A percentile compares a stretch with the other conserved stretches of the same genome.
Evolutionary conservation across 2,888 invertebrate species (phyloP).

Genomic region (Drosophila meridiana): DNA sequence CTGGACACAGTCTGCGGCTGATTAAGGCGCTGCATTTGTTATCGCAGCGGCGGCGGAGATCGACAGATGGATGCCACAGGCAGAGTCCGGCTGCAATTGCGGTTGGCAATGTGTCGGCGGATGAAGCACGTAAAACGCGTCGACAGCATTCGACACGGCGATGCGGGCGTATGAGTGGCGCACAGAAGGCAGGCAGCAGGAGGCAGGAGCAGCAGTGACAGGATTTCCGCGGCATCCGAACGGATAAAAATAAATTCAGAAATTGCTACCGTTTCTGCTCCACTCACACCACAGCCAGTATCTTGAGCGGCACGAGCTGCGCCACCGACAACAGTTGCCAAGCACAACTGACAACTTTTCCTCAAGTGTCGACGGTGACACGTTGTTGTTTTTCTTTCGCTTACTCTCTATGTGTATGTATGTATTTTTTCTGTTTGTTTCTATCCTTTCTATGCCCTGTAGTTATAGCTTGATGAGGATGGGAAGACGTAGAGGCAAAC

Average conservation of each 20-base stretch:
- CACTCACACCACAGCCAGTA: slow-evolving; percentile 23
- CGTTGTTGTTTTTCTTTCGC: slow-evolving; percentile 23
- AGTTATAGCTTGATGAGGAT: background rate
- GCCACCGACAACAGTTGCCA: slow-evolving; percentile 32
- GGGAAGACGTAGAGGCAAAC: background rate
- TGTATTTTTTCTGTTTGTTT: background rate
- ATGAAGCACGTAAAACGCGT: slow-evolving; percentile 42
- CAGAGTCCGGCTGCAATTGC: slow-evolving; percentile 44
- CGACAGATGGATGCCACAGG: slow-evolving; percentile 26
- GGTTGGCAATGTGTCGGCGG: slow-evolving; percentile 42
- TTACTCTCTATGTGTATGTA: background rate
- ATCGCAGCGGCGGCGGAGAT: slow-evolving; percentile 30
- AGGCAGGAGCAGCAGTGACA: slow-evolving; percentile 42
- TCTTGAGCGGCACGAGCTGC: slow-evolving; percentile 3
- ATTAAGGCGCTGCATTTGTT: slow-evolving; percentile 74
- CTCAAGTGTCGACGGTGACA: slow-evolving; percentile 68
- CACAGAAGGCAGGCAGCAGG: background rate
- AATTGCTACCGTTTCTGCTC: slow-evolving; percentile 75
- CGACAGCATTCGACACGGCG: slow-evolving; percentile 30
- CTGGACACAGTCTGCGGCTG: slow-evolving; percentile 55
- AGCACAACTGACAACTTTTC: slow-evolving; percentile 67
- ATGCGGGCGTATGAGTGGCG: background rate
- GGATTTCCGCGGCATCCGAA: slow-evolving; percentile 80
- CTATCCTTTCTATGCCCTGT: slow-evolving; percentile 15
- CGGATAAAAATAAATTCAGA: slow-evolving; percentile 80